phyloP scores from a whole-genome alignment of 1,140 invertebrate species.

The Riptortus pedestris region DNA sequence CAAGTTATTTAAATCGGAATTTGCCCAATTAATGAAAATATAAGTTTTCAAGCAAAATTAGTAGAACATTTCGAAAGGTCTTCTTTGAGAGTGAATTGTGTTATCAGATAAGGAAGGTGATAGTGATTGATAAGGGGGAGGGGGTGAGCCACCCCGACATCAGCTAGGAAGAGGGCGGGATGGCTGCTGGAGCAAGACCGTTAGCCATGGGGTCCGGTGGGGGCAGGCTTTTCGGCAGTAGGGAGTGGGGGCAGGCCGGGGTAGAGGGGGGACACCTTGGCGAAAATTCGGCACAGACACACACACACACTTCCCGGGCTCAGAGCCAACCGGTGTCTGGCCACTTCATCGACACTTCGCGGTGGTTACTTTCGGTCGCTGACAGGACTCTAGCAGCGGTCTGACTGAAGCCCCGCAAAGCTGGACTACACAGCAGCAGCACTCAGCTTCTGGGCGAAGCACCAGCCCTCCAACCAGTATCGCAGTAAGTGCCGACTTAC shows the following conservation, averaged over 20 bases:
- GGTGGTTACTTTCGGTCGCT: too few species aligned
- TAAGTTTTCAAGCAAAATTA: too few species aligned
- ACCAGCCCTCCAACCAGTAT: slow-evolving; percentile 17
- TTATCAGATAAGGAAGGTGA: too few species aligned
- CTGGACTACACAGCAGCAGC: slow-evolving; percentile 22
- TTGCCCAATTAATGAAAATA: too few species aligned
- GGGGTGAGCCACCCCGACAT: too few species aligned
- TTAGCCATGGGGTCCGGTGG: not conserved
- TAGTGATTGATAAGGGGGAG: too few species aligned
- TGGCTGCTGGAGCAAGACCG: not conserved
- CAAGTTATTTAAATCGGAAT: too few species aligned
- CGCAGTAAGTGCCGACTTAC: slow-evolving; percentile 19
- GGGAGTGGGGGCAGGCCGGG: not conserved
- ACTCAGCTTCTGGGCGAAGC: slow-evolving; percentile 21
- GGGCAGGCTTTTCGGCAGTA: slow-evolving; percentile 6
- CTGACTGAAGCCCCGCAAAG: too few species aligned
- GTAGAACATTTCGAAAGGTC: too few species aligned
- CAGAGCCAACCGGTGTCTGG: not conserved
- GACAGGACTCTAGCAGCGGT: too few species aligned
- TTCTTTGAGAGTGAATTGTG: too few species aligned
- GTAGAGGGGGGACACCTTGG: slow-evolving; percentile 7
- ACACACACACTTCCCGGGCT: not conserved
- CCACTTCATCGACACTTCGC: not conserved
- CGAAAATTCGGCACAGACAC: slow-evolving; percentile 2
- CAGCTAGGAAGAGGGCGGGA: not conserved